Conservation (phyloP, 2,797 vertebrate genomes). For the Huso huso region DNA sequence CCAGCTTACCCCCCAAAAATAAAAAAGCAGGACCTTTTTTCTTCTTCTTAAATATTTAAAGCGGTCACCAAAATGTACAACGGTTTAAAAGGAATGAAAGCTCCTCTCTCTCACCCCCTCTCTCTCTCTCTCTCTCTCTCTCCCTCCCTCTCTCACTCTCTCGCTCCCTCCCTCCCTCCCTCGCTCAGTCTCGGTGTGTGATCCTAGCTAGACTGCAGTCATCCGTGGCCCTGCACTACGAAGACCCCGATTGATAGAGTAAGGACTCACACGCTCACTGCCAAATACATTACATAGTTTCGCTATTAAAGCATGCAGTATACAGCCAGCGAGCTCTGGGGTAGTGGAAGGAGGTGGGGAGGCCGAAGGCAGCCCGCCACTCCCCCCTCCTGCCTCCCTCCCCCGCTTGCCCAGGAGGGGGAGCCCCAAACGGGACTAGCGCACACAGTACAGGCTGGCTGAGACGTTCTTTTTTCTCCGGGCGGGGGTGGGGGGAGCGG, state of each 20-base stretch:
- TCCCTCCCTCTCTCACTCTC: background rate
- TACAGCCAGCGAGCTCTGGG: background rate
- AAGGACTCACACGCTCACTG: constrained; percentile 37
- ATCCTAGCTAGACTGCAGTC: constrained; percentile 39
- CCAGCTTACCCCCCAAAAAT: constrained; percentile 4
- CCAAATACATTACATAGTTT: constrained; percentile 53
- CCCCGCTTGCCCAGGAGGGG: constrained; percentile 37
- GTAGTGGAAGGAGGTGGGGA: constrained; percentile 27
- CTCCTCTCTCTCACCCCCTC: background rate
- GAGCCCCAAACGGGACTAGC: too few relatives aligned
- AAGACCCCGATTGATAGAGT: constrained; percentile 54
- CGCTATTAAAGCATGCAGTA: constrained; percentile 64
- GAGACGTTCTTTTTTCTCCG: too few relatives aligned
- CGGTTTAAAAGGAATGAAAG: too few relatives aligned
- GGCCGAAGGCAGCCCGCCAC: constrained; percentile 42
- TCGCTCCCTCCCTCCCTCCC: constrained; percentile 26
- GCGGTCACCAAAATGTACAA: too few relatives aligned
- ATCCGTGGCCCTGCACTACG: constrained; percentile 41
- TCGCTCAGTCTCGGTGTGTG: constrained; percentile 46
- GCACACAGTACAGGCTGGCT: too few relatives aligned
- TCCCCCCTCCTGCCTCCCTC: constrained; percentile 36
- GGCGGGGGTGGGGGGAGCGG: too few relatives aligned
- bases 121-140: too few relatives aligned
- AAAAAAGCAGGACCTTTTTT: too few relatives aligned
- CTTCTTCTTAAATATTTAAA: too few relatives aligned